Percentiles rank a stretch among this genome's conserved stretches.
Evolutionary conservation across 2,888 invertebrate species (phyloP).

Genomic region (Flabesymbios commensalis): DNA sequence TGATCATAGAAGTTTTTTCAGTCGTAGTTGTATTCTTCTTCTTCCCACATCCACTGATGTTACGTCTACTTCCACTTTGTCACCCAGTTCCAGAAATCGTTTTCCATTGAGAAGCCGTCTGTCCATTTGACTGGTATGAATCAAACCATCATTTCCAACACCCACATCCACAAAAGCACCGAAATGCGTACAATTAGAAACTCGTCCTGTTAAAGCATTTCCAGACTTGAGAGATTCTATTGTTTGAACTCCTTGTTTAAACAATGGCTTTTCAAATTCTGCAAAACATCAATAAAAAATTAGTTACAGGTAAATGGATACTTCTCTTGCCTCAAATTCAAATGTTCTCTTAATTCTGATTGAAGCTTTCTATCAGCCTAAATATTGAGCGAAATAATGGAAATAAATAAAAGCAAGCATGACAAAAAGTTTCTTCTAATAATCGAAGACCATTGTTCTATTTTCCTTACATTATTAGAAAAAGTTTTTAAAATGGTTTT

Average conservation of each 20-base stretch:
- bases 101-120: constrained; percentile 20
- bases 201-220: constrained; percentile 68
- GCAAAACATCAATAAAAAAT: constrained; percentile 9
- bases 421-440: not conserved
- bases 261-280: constrained; percentile 72
- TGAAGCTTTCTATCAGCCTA: too few relatives aligned
- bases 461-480: not conserved
- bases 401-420: too few relatives aligned
- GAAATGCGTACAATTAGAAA: constrained; percentile 84
- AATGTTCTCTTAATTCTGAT: too few relatives aligned
- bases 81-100: constrained; percentile 44
- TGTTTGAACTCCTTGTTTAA: constrained; percentile 73
- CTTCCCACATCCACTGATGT: constrained; percentile 38
- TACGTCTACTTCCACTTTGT: constrained; percentile 48
- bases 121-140: constrained; percentile 62
- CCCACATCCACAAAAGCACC: constrained; percentile 84
- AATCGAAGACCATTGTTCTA: not conserved
- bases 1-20: not conserved
- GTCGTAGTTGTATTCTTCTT: constrained; percentile 36
- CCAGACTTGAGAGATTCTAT: constrained; percentile 68
- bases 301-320: not conserved
- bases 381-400: too few relatives aligned
- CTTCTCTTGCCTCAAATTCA: not conserved
- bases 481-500: too few relatives aligned
- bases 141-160: constrained; percentile 57